A percentile compares a stretch with the other conserved stretches of the same genome.
Evolutionary conservation across 2,888 invertebrate genomes (phyloP).

Genomic region (Scaptomyza polygonia): DNA sequence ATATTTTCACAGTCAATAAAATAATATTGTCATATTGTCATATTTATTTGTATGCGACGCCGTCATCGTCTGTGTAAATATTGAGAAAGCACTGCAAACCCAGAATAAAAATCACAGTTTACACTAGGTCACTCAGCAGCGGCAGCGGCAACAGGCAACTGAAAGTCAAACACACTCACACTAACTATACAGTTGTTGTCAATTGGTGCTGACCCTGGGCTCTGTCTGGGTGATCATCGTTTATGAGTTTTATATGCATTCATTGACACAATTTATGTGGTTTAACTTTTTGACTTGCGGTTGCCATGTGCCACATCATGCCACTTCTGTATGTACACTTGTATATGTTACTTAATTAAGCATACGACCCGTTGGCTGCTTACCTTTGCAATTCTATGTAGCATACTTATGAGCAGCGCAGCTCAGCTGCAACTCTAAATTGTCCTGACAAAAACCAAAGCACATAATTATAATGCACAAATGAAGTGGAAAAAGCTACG

Average conservation of each 20-base stretch:
- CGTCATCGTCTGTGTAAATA: slow-evolving; percentile 64
- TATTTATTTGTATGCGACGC: slow-evolving; percentile 61
- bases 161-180: slow-evolving; percentile 27
- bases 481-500: slow-evolving; percentile 77
- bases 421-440: slow-evolving; percentile 16
- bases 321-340: slow-evolving; percentile 24
- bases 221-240: slow-evolving; percentile 34
- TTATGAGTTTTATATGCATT: slow-evolving; percentile 60
- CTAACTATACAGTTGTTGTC: background rate
- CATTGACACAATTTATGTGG: slow-evolving; percentile 46
- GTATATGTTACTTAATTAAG: slow-evolving; percentile 54
- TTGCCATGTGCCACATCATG: slow-evolving; percentile 1
- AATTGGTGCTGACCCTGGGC: slow-evolving; percentile 7
- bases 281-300: slow-evolving; percentile 36
- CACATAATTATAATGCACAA: slow-evolving; percentile 71
- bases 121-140: slow-evolving; percentile 51
- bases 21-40: slow-evolving; percentile 81
- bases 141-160: slow-evolving; percentile 35
- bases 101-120: slow-evolving; percentile 71
- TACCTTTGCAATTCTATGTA: slow-evolving; percentile 11
- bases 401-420: slow-evolving; percentile 37
- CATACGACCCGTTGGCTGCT: slow-evolving; percentile 38
- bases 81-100: slow-evolving; percentile 71
- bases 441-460: slow-evolving; percentile 1
- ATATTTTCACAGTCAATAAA: slow-evolving; percentile 81